Conservation (phyloP, 2,113 vertebrate species). For the Nothobranchius kuhntae region DNA sequence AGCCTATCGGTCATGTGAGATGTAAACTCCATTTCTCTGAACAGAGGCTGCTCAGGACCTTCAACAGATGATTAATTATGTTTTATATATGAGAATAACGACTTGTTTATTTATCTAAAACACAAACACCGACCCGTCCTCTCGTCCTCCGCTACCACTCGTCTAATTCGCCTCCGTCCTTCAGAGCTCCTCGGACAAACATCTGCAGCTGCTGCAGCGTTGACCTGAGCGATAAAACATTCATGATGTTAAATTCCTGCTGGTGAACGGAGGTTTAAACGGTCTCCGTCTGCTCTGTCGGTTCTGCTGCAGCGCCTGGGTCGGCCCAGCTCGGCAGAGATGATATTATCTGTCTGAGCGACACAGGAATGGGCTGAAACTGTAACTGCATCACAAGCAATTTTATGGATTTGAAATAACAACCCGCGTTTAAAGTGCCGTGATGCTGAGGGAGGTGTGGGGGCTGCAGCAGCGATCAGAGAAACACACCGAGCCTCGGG, state of each 20-base stretch:
- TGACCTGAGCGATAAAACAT: slow-evolving; percentile 54
- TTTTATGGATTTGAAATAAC: slow-evolving; percentile 62
- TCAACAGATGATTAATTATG: no score
- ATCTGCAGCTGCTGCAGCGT: slow-evolving; percentile 23
- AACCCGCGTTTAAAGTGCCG: slow-evolving; percentile 35
- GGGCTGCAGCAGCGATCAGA: slow-evolving; percentile 45
- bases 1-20: no score
- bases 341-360: slow-evolving; percentile 50
- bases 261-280: background rate
- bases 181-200: background rate
- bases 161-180: slow-evolving; percentile 2
- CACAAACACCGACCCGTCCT: background rate
- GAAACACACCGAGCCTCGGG: slow-evolving; percentile 46
- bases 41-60: background rate
- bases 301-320: slow-evolving; percentile 21
- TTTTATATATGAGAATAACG: no score
- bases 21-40: no score
- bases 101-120: background rate
- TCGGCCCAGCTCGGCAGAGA: slow-evolving; percentile 39
- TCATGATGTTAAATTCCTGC: slow-evolving; percentile 35
- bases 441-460: slow-evolving; percentile 43
- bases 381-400: slow-evolving; percentile 46
- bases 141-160: background rate
- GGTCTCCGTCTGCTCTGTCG: slow-evolving; percentile 7
- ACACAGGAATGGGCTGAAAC: slow-evolving; percentile 56